Conservation (phyloP, 2,888 invertebrate species). For the Cosmia pyralina region DNA sequence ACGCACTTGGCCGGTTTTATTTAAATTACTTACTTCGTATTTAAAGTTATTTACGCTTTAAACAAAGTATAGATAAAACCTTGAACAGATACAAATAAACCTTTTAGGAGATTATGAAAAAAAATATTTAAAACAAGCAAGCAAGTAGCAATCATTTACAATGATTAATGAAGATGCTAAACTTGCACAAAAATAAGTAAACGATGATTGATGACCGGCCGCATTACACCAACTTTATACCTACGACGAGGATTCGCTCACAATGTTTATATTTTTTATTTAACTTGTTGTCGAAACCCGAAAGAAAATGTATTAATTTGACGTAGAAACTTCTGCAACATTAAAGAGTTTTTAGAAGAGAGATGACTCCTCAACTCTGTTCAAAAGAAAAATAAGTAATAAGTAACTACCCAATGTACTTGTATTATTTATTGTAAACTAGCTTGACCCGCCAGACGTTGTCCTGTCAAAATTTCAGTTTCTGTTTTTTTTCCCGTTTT, state of each 20-base stretch:
- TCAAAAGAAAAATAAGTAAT: not conserved
- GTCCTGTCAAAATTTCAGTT: too few relatives aligned
- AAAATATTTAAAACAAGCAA: constrained; percentile 43
- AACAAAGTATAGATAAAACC: not conserved
- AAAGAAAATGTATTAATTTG: constrained; percentile 25
- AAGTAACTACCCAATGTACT: not conserved
- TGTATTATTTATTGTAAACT: not conserved
- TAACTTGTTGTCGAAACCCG: constrained; percentile 7
- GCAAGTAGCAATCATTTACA: constrained; percentile 50
- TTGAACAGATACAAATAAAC: constrained; percentile 30
- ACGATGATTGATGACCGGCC: constrained; percentile 52
- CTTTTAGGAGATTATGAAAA: constrained; percentile 38
- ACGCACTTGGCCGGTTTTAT: not conserved
- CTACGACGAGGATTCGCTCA: constrained; percentile 15
- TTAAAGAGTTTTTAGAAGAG: constrained; percentile 3
- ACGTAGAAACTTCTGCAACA: not conserved
- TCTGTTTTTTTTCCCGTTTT: too few relatives aligned
- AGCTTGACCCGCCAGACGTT: too few relatives aligned
- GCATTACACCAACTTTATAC: constrained; percentile 32
- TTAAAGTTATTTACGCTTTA: not conserved
- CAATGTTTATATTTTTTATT: constrained; percentile 20
- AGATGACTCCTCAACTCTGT: not conserved
- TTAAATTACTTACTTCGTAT: not conserved
- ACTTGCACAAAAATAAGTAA: constrained; percentile 57
- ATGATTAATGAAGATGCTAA: constrained; percentile 58